Percentiles rank a stretch among this genome's conserved stretches.
Conservation (phyloP, 1,140 invertebrate genomes). For the Globodera ellingtonae region DNA sequence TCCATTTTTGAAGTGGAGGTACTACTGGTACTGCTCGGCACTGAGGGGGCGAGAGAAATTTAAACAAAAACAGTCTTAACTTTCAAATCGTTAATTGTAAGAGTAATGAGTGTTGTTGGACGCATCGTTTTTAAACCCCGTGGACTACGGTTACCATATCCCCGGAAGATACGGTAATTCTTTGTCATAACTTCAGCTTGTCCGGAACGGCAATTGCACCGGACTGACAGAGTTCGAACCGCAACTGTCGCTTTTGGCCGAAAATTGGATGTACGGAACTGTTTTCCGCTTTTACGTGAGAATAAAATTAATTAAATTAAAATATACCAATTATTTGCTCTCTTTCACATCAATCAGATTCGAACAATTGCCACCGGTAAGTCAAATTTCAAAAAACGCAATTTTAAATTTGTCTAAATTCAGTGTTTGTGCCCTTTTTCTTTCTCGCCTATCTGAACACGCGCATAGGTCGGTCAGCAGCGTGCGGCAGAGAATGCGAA, state of each 20-base stretch:
- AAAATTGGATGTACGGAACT: slow-evolving; percentile 50
- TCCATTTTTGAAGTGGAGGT: slow-evolving; percentile 44
- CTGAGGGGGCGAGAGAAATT: too few species aligned
- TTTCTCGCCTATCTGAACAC: slow-evolving; percentile 52
- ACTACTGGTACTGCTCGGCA: too few species aligned
- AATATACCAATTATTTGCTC: not conserved
- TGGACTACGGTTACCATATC: too few species aligned
- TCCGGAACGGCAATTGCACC: slow-evolving; percentile 54
- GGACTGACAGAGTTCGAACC: slow-evolving; percentile 46
- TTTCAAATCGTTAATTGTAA: too few species aligned
- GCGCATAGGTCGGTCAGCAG: slow-evolving; percentile 29
- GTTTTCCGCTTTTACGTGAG: slow-evolving; percentile 48
- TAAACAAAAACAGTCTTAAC: too few species aligned
- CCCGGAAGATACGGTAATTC: too few species aligned
- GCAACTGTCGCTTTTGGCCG: slow-evolving; percentile 35
- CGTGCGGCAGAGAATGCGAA: not conserved
- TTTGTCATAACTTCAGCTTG: slow-evolving; percentile 31
- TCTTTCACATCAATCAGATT: slow-evolving; percentile 31
- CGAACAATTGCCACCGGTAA: slow-evolving; percentile 41
- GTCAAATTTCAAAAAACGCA: not conserved
- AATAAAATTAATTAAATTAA: not conserved
- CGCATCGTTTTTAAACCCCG: too few species aligned
- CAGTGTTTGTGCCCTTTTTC: slow-evolving; percentile 53
- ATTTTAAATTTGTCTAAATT: not conserved
- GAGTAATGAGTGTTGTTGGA: too few species aligned